Evolutionary conservation across 2,113 vertebrate species (phyloP), one percentile per base, ranked within the genome.

Genomic region (Zeus faber): DNA sequence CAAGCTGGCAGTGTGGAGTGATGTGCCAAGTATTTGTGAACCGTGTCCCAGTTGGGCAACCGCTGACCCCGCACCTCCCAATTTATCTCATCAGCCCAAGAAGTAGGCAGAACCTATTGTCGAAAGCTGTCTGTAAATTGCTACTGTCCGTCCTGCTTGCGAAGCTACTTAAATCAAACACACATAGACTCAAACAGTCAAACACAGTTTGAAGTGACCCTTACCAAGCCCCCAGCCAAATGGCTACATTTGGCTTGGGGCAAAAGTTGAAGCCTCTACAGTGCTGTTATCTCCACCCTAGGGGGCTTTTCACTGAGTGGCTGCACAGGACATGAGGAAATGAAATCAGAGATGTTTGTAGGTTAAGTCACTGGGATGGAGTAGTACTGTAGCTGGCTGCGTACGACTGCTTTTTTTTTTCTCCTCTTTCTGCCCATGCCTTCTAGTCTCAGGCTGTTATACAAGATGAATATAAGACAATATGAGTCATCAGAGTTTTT

Each of bases 221-320:
- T n/a, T n/a, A n/a, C n/a, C 58, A 64, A 70, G 58, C 53, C 44
- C 78, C 63, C 77, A 56, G 70, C 79, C 65, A 74, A 63, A 72
- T 6, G 44, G 57, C 61, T 45, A 23, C 58, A 39, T 43, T 27
- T 52, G 56, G 31, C n/a, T n/a, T n/a, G 63, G 62, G 65, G 65
- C 52, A 77, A 53, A 40, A 64, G 62, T 67, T 73, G 72, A 79
- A 67, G 51, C 50, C 54, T 56, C 44, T 79, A 68, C 75, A 76
- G 59, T 53, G 58, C 62, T 68, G 62, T 73, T 74, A 72, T 77
- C 49, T 67, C 46, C 59, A 51, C 58, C 69, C 65, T 35, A 41
- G 50, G 71, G 54, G 49, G 53, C 51, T 62, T 65, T 62, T 46
- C 51, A 40, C 57, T 57, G 61, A 68, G 64, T 60, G 33, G 18